phyloP scores from a whole-genome alignment of 2,113 vertebrate species.

The Platanista minor region DNA sequence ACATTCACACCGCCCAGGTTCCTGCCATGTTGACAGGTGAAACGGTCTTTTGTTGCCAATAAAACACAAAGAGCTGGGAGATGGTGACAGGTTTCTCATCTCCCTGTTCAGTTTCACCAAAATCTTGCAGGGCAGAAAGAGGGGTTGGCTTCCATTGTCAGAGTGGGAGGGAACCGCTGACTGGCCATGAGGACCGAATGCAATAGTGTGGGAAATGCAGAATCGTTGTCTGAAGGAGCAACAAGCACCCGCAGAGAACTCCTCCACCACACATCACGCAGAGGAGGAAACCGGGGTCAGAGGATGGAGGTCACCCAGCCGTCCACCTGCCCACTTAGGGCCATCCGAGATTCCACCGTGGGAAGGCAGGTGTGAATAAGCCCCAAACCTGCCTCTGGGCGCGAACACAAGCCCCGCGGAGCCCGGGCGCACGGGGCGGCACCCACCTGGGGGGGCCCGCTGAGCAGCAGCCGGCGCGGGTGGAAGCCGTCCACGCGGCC shows the following conservation, averaged over 20 bases:
- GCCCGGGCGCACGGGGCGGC: rapidly evolving
- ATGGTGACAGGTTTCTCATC: neutral
- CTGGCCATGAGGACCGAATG: rapidly evolving
- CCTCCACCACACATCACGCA: rapidly evolving
- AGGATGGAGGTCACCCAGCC: rapidly evolving
- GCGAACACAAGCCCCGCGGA: rapidly evolving
- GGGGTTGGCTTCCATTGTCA: rapidly evolving
- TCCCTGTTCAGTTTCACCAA: rapidly evolving
- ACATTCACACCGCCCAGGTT: rapidly evolving
- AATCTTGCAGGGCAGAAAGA: neutral
- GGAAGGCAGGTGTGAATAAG: rapidly evolving
- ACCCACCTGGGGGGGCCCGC: constrained; percentile 95
- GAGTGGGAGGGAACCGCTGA: rapidly evolving
- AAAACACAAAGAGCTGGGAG: neutral
- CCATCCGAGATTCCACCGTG: rapidly evolving
- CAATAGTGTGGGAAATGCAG: rapidly evolving
- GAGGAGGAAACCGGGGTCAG: neutral
- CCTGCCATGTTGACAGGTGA: neutral
- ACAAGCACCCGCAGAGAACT: neutral
- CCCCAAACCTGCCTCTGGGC: neutral
- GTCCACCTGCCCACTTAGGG: rapidly evolving
- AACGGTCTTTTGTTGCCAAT: rapidly evolving
- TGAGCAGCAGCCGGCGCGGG: constrained; percentile 93
- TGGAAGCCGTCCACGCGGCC: constrained; percentile 92
- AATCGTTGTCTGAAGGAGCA: rapidly evolving